A percentile compares a stretch with the other conserved stretches of the same genome.
Conservation (phyloP, 2,797 vertebrate genomes). For the Botia kubotai region DNA sequence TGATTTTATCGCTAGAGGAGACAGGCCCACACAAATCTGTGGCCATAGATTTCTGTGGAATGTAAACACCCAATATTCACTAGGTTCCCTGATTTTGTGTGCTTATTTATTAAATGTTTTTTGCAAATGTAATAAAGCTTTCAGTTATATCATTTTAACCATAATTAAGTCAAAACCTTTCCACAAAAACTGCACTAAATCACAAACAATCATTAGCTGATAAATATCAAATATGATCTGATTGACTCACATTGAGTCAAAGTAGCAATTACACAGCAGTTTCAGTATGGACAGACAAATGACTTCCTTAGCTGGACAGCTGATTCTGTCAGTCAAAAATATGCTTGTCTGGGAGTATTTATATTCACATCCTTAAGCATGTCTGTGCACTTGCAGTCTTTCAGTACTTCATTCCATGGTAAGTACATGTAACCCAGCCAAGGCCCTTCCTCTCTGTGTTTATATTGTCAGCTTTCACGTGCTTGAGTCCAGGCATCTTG, state of each 20-base stretch:
- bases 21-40: no score
- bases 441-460: slow-evolving; percentile 20
- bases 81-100: no score
- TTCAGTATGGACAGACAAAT: background rate
- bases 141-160: no score
- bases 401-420: slow-evolving; percentile 3
- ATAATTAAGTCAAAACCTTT: no score
- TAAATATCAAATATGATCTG: background rate
- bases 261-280: background rate
- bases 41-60: no score
- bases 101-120: no score
- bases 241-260: background rate
- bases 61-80: no score
- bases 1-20: no score
- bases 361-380: slow-evolving; percentile 24
- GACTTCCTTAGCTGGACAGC: background rate
- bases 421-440: background rate
- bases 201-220: no score
- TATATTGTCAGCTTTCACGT: slow-evolving; percentile 63
- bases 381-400: slow-evolving; percentile 19
- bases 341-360: background rate
- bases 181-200: no score
- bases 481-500: slow-evolving; percentile 70
- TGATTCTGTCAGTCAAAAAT: slow-evolving; percentile 5
- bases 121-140: no score